Conservation (phyloP, 2,888 invertebrate genomes). For the Dryocosmus kuriphilus region DNA sequence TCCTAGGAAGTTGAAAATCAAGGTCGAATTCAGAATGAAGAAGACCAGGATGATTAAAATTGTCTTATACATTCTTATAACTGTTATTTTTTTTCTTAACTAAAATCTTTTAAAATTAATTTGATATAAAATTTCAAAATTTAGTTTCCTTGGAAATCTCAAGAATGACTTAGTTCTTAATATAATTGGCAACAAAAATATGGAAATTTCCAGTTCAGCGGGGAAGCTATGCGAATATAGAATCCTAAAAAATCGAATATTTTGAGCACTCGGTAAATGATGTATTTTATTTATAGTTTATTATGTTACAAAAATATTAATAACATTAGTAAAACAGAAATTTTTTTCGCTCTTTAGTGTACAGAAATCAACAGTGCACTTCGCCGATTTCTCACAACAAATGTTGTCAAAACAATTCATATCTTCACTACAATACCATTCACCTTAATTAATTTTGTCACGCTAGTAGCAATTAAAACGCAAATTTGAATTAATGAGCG, state of each 20-base stretch:
- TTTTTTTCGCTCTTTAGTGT: constrained; percentile 48
- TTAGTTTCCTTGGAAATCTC: no score
- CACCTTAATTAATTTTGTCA: not conserved
- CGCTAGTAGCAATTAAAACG: not conserved
- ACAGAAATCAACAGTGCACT: constrained; percentile 53
- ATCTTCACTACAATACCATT: not conserved
- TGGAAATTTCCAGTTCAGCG: not conserved
- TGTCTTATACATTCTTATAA: not conserved
- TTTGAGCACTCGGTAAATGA: constrained; percentile 33
- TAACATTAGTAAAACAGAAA: constrained; percentile 54
- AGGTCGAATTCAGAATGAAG: not conserved
- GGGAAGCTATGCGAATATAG: not conserved
- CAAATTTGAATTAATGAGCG: not conserved
- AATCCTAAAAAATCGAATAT: not conserved
- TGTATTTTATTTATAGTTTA: constrained; percentile 52
- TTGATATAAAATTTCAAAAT: no score
- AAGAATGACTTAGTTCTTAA: no score
- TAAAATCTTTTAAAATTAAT: not conserved
- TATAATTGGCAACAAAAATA: no score
- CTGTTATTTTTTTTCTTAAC: not conserved
- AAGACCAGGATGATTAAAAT: constrained; percentile 12
- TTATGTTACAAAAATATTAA: constrained; percentile 63
- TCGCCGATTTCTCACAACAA: constrained; percentile 30
- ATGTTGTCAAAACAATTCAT: not conserved
- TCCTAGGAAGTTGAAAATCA: constrained; percentile 25